These are phyloP conservation scores for Macrobrachium nipponense DNA, from an alignment of 1,140 invertebrate genomes.

Conservation along the genomic window DNA sequence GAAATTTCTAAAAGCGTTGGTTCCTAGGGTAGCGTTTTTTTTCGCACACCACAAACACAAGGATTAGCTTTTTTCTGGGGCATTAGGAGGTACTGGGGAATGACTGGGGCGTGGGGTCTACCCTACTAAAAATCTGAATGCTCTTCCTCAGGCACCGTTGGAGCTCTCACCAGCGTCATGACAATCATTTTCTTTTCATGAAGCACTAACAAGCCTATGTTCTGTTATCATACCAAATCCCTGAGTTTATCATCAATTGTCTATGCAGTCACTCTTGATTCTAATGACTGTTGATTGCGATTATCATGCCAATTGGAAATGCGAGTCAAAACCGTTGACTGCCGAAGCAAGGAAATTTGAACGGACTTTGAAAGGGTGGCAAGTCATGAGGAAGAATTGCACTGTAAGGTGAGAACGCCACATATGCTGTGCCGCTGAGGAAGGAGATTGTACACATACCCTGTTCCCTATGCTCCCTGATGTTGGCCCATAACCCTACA, in stretches of 20 bases:
- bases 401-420: conserved; percentile 31
- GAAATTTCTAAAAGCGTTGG: conserved; percentile 27
- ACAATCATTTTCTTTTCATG: background rate
- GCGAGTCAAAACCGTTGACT: too few relatives aligned
- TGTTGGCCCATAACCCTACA: conserved; percentile 57
- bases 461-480: conserved; percentile 54
- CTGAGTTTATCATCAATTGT: too few relatives aligned
- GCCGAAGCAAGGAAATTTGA: too few relatives aligned
- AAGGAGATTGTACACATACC: conserved; percentile 43
- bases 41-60: conserved; percentile 38
- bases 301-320: too few relatives aligned
- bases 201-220: too few relatives aligned
- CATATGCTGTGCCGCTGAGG: conserved; percentile 28
- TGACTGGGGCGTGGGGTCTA: conserved; percentile 4
- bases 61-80: conserved; percentile 21
- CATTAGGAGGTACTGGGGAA: too few relatives aligned
- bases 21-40: background rate
- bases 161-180: conserved; percentile 28
- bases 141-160: conserved; percentile 37
- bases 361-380: too few relatives aligned
- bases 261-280: too few relatives aligned
- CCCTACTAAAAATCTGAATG: conserved; percentile 41
- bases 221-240: too few relatives aligned
- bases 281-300: too few relatives aligned
- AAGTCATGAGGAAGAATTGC: too few relatives aligned